Evolutionary conservation across 2,113 vertebrate species (phyloP), one percentile per base, ranked within the genome.

Genomic region (Eira barbara): DNA sequence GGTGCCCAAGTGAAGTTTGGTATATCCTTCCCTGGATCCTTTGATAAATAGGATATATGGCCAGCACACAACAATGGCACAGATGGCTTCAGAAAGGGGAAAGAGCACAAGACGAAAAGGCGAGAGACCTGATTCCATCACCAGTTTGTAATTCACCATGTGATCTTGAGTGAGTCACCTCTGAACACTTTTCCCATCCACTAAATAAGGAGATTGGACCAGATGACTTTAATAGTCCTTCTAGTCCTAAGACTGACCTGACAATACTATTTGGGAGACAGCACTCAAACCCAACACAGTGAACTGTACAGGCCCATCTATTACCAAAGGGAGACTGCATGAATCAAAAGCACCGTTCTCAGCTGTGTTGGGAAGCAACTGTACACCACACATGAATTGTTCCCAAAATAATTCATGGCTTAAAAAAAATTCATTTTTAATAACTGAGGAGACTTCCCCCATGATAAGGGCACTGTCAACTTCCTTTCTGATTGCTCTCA

Each of bases 361-460:
- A 81, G 34, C 11, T 74, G 29, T 11, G 23, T 71, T 76, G 45
- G 52, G 29, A 97, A 87, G 18, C 55, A 87, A 27, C 86, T 67
- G 10, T 61, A 15, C 20, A 55, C 42, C 36, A 79, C 15, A 81
- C 13, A 57, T 7, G 42, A 89, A 90, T 31, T 74, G 34, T 55
- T 94, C 55, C 45, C 49, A 52, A 59, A 34, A 31, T 59, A 39
- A 93, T n/a, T 52, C 27, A 34, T 42, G 20, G 94, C 78, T 85
- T 92, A n/a, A 86, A 86, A 57, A 89, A 12, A 90, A 92, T 65
- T 82, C 69, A 79, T 52, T 82, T 82, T 91, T 84, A 83, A 74
- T 80, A 85, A 96, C 42, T 86, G 47, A 57, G n/a, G 2, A 92
- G 63, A 94, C 81, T 71, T 52, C 31, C 13, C 78, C 57, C 79